Percentiles rank a stretch among this genome's conserved stretches.
phyloP scores from a whole-genome alignment of 2,113 vertebrate genomes.

The Bambusicola thoracicus region DNA sequence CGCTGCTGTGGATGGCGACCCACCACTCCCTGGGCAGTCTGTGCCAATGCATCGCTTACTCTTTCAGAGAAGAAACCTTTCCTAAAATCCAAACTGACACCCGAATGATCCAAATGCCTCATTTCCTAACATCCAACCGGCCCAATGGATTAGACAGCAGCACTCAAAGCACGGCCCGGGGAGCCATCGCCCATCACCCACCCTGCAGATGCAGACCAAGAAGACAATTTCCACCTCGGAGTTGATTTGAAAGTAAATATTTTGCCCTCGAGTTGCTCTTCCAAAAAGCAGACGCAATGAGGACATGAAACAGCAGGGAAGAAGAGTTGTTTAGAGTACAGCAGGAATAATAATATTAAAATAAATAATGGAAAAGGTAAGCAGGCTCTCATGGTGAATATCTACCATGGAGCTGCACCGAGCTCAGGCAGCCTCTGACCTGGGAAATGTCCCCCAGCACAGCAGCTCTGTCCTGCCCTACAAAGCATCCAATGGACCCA shows the following conservation, averaged over 20 bases:
- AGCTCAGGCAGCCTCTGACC: background rate
- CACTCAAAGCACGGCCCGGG: accelerated
- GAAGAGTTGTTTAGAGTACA: background rate
- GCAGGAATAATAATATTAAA: constrained; percentile 33
- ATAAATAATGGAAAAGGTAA: background rate
- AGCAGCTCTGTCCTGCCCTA: background rate
- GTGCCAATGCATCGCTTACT: too few relatives aligned
- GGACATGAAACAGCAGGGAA: constrained; percentile 53
- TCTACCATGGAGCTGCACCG: background rate
- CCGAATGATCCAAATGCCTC: too few relatives aligned
- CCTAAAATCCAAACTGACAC: too few relatives aligned
- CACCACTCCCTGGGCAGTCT: too few relatives aligned
- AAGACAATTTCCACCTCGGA: accelerated
- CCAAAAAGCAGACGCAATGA: constrained; percentile 13
- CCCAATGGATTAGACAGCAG: accelerated
- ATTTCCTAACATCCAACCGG: too few relatives aligned
- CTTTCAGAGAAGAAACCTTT: too few relatives aligned
- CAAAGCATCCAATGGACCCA: background rate
- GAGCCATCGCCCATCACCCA: background rate
- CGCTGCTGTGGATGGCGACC: too few relatives aligned
- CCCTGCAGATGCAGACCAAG: background rate
- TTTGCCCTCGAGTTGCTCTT: background rate
- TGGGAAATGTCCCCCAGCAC: background rate
- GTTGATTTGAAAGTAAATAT: background rate
- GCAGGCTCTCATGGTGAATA: background rate